phyloP scores from a whole-genome alignment of 2,888 invertebrate species.

The Meteorus colon region DNA sequence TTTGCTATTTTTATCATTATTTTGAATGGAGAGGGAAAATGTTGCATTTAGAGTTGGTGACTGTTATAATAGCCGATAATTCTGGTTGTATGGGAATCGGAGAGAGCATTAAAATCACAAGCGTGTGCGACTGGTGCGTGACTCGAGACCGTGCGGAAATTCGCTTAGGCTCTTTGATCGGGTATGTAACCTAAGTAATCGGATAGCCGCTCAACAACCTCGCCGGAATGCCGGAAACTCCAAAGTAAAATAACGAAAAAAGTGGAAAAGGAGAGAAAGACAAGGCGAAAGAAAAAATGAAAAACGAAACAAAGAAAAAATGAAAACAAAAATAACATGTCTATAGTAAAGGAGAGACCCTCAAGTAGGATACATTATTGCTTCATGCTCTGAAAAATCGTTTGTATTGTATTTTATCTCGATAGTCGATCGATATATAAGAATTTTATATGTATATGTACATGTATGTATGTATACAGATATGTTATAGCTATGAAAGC shows the following conservation, averaged over 20 bases:
- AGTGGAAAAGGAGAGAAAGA: constrained; percentile 20
- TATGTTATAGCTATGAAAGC: constrained; percentile 18
- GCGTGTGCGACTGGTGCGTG: constrained; percentile 21
- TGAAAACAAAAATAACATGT: constrained; percentile 28
- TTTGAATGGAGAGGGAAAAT: not conserved
- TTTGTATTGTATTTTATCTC: constrained; percentile 38
- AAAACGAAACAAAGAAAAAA: constrained; percentile 6
- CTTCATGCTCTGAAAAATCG: constrained; percentile 33
- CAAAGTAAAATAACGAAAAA: constrained; percentile 29
- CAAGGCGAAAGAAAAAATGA: constrained; percentile 1
- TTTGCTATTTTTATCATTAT: too few species aligned
- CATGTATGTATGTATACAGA: constrained; percentile 8
- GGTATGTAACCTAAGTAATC: constrained; percentile 39
- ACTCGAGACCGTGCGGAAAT: constrained; percentile 38
- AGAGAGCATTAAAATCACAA: constrained; percentile 30
- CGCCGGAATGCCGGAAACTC: constrained; percentile 52
- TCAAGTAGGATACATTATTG: constrained; percentile 54
- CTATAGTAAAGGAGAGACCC: constrained; percentile 19
- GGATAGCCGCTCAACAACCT: constrained; percentile 39
- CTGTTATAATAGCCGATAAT: constrained; percentile 5
- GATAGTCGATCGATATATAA: constrained; percentile 40
- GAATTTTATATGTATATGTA: constrained; percentile 24
- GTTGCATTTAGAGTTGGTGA: constrained; percentile 1
- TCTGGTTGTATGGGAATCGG: not conserved
- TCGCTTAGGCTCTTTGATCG: constrained; percentile 35